Evolutionary conservation across 2,797 vertebrate species (phyloP), one percentile per base, ranked within the genome.

Genomic region (Rhinatrema bivittatum): DNA sequence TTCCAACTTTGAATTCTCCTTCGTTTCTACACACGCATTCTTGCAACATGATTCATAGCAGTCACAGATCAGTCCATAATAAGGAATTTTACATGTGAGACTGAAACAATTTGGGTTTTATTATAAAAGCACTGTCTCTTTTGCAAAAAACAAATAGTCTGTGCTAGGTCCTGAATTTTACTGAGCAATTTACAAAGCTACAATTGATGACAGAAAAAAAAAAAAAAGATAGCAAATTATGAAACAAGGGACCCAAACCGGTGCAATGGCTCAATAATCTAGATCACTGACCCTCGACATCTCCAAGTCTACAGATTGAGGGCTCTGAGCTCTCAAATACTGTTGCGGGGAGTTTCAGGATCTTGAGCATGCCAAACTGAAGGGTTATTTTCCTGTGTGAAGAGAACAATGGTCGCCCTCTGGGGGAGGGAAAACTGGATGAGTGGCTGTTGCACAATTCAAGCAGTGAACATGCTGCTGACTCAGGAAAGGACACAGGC

Each of bases 261-360:
- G 11, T 27, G 59, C 55, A 39, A 35, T 65, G 71, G 65, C 66
- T 75, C 60, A 32, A 63, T 46, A 57, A 49, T 60, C 46, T 45
- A 60, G 70, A 62, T 61, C 71, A 70, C 27, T 80, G 78, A 76
- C 78, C 75, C 74, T 48, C 63, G 71, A 70, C 49, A 68, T 74
- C 73, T 60, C 27, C 11, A 72, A 79, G 65, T 63, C 68, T 66
- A 32, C 20, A 50, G 60, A 74, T 75, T 60, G 12, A 34, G 71
- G 65, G 70, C 76, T 72, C 68, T 68, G 82, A 77, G 78, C 68
- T 60, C 68, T 60, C 48, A 29, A 46, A 39, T 61, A 69, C 35
- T 7, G 11, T 21, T 30, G 62, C 54, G 34, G 46, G 10, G 57
- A 62, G 44, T 53, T 50, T 24, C 15, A 6, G 65, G 63, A 68